Conservation (phyloP, 2,888 invertebrate genomes). For the Eupsilia transversa region DNA sequence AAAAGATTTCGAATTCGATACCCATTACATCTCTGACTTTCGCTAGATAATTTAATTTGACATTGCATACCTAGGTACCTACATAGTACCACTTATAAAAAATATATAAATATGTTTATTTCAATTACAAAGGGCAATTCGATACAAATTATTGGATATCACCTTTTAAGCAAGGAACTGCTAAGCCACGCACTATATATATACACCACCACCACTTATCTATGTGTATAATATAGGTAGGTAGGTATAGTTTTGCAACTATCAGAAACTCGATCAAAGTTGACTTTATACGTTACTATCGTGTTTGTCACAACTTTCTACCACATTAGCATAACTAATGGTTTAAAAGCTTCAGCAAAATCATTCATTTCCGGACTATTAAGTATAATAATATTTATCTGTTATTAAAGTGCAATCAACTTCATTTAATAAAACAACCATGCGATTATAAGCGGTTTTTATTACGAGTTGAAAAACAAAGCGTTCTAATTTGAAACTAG, state of each 20-base stretch:
- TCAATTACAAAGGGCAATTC: no score
- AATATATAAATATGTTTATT: no score
- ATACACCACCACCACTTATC: no score
- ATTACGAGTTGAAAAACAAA: background rate
- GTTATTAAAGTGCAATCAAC: conserved; percentile 33
- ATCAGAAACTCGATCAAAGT: conserved; percentile 29
- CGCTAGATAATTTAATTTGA: no score
- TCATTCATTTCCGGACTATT: conserved; percentile 24
- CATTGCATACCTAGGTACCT: no score
- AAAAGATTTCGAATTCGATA: no score
- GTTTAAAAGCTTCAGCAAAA: conserved; percentile 33
- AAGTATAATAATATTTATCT: conserved; percentile 3
- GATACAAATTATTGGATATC: no score
- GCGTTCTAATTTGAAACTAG: background rate
- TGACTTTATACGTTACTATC: background rate
- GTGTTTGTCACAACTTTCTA: conserved; percentile 31
- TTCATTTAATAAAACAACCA: conserved; percentile 18
- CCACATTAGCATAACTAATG: conserved; percentile 30
- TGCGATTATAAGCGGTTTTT: background rate
- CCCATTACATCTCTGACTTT: no score
- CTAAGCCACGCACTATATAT: no score
- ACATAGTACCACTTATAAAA: no score
- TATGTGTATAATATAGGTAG: no score
- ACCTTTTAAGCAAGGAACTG: no score
- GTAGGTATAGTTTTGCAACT: background rate